phyloP scores from a whole-genome alignment of 1,140 invertebrate genomes.

The Thalassaphorura encarpata region DNA sequence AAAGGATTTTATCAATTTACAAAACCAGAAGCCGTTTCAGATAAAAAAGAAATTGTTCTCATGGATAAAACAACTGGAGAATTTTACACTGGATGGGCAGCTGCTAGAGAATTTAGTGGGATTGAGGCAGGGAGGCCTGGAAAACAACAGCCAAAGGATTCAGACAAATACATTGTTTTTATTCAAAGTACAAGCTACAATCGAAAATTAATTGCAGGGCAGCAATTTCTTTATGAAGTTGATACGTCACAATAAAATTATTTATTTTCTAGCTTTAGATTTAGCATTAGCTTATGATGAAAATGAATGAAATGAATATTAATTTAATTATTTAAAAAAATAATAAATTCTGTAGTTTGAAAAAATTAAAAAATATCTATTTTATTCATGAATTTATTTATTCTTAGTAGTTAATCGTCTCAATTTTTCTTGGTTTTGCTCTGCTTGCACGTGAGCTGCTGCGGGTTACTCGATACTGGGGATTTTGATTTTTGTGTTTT shows the following conservation, averaged over 20 bases:
- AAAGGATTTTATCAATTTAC: slow-evolving; percentile 18
- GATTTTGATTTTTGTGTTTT: no score
- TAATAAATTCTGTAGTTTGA: no score
- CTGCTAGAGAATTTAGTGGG: slow-evolving; percentile 12
- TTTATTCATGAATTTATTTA: no score
- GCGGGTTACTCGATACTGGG: no score
- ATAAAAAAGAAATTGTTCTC: slow-evolving; percentile 17
- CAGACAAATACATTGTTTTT: slow-evolving; percentile 15
- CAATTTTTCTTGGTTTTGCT: no score
- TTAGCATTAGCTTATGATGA: no score
- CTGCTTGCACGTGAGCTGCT: no score
- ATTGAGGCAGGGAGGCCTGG: neutral
- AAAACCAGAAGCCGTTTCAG: slow-evolving; percentile 11
- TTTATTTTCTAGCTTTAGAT: no score
- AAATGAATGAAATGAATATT: no score
- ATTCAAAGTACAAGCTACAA: slow-evolving; percentile 20
- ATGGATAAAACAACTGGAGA: slow-evolving; percentile 17
- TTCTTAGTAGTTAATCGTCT: no score
- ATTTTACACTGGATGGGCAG: slow-evolving; percentile 18
- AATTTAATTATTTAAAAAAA: no score
- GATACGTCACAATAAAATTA: slow-evolving; percentile 11
- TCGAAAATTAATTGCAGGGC: slow-evolving; percentile 15
- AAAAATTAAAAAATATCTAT: no score
- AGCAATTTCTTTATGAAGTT: slow-evolving; percentile 19
- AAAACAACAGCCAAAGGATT: slow-evolving; percentile 10